These are phyloP conservation scores for Raja brachyura DNA, from an alignment of 2,113 vertebrate species.

Conservation along the genomic window DNA sequence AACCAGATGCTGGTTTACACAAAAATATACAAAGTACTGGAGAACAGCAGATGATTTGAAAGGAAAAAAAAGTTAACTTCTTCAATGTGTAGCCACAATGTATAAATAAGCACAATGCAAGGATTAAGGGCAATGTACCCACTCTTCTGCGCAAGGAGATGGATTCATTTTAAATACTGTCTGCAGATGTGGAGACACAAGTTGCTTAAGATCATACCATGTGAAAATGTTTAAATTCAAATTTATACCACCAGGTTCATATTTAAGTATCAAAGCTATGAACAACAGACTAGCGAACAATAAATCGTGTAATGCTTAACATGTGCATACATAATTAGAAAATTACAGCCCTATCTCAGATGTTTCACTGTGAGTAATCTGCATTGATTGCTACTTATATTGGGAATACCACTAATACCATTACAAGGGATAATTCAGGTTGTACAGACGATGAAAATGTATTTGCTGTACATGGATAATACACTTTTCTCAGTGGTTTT, in stretches of 20 bases:
- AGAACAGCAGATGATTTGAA: not conserved
- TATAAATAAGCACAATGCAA: not conserved
- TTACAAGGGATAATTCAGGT: not conserved
- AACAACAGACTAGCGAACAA: not conserved
- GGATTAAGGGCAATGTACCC: not conserved
- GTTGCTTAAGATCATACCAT: not conserved
- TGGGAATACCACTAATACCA: not conserved
- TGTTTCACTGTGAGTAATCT: not conserved
- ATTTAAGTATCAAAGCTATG: not conserved
- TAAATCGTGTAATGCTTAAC: not conserved
- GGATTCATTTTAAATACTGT: not conserved
- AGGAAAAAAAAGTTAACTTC: not conserved
- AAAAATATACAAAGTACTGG: too few relatives aligned
- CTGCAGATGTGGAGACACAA: not conserved
- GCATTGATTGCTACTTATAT: not conserved
- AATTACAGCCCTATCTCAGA: not conserved
- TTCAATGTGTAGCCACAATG: too few relatives aligned
- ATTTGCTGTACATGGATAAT: not conserved
- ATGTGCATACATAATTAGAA: not conserved
- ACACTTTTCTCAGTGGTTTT: not conserved
- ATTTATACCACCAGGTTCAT: not conserved
- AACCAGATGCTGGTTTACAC: too few relatives aligned
- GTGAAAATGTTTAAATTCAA: not conserved
- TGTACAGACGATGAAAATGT: not conserved
- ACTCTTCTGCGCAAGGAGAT: not conserved